Evolutionary conservation across 2,113 vertebrate genomes (phyloP).

Genomic region (Polypterus senegalus): DNA sequence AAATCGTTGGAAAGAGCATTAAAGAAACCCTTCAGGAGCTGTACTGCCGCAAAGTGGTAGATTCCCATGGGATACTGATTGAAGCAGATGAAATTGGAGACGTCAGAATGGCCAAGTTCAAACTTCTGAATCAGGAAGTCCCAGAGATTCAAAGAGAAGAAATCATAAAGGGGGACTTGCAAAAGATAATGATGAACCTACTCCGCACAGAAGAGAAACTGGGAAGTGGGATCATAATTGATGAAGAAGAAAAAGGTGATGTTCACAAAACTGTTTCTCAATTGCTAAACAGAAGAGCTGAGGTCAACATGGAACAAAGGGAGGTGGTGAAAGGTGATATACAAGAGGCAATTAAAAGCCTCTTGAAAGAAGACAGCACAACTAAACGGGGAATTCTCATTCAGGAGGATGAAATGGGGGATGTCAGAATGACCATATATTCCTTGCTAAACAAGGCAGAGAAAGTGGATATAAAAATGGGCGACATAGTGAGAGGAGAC

Average conservation of each 20-base stretch:
- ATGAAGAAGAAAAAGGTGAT: slow-evolving; percentile 72
- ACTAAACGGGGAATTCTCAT: slow-evolving; percentile 74
- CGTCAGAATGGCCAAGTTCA: slow-evolving; percentile 80
- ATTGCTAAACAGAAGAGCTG: slow-evolving; percentile 58
- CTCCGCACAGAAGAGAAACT: slow-evolving; percentile 50
- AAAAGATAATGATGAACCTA: slow-evolving; percentile 72
- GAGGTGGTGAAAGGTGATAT: slow-evolving; percentile 70
- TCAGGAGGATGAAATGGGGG: slow-evolving; percentile 81
- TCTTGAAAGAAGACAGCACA: slow-evolving; percentile 47
- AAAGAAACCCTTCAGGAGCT: slow-evolving; percentile 75
- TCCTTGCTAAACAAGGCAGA: slow-evolving; percentile 70
- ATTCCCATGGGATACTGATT: slow-evolving; percentile 70
- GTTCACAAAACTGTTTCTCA: slow-evolving; percentile 63
- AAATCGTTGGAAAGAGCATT: slow-evolving; percentile 75
- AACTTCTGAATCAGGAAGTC: slow-evolving; percentile 66
- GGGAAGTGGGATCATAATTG: slow-evolving; percentile 52
- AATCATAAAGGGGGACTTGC: slow-evolving; percentile 64
- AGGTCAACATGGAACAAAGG: slow-evolving; percentile 54
- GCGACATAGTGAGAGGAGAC: slow-evolving; percentile 62
- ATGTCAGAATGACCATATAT: slow-evolving; percentile 79
- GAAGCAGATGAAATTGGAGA: slow-evolving; percentile 79
- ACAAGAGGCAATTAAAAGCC: slow-evolving; percentile 63
- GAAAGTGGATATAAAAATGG: slow-evolving; percentile 37
- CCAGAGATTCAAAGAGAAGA: slow-evolving; percentile 79
- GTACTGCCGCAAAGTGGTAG: slow-evolving; percentile 67